Evolutionary conservation across 2,113 vertebrate genomes (phyloP).

Genomic region (Poeciliopsis occidentalis): DNA sequence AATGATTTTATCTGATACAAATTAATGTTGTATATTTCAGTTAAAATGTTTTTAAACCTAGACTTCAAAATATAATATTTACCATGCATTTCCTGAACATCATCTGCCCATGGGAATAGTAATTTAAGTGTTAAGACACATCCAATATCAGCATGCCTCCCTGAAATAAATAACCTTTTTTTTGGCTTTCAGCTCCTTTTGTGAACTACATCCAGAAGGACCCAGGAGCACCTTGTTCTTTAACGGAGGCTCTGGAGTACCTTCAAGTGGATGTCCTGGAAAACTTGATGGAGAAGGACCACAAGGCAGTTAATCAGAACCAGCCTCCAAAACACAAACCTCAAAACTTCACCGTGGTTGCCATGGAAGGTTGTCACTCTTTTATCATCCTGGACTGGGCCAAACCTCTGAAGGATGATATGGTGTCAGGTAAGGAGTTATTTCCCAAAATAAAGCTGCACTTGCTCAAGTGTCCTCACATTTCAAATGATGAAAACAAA

Average conservation of each 20-base stretch:
- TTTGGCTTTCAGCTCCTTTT: conserved; percentile 86
- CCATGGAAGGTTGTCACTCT: conserved; percentile 97
- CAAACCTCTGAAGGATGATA: conserved; percentile 86
- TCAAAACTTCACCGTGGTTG: conserved; percentile 93
- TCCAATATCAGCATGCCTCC: background rate
- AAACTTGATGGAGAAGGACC: conserved; percentile 87
- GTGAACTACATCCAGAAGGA: conserved; percentile 96
- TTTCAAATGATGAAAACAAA: background rate
- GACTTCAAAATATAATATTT: too few relatives aligned
- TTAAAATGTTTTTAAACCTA: too few relatives aligned
- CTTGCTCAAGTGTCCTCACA: too few relatives aligned
- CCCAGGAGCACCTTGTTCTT: conserved; percentile 89
- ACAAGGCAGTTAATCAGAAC: conserved; percentile 60
- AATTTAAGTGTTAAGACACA: background rate
- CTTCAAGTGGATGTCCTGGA: conserved; percentile 93
- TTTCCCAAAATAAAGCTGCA: background rate
- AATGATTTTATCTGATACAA: too few relatives aligned
- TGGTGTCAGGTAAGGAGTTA: conserved; percentile 88
- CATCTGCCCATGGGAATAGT: background rate
- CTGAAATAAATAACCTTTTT: background rate
- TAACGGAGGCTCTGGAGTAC: conserved; percentile 95
- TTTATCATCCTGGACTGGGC: conserved; percentile 98
- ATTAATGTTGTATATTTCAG: too few relatives aligned
- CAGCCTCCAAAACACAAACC: conserved; percentile 85
- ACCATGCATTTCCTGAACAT: background rate